phyloP scores from a whole-genome alignment of 2,797 vertebrate genomes.

The Intellagama lesueurii region DNA sequence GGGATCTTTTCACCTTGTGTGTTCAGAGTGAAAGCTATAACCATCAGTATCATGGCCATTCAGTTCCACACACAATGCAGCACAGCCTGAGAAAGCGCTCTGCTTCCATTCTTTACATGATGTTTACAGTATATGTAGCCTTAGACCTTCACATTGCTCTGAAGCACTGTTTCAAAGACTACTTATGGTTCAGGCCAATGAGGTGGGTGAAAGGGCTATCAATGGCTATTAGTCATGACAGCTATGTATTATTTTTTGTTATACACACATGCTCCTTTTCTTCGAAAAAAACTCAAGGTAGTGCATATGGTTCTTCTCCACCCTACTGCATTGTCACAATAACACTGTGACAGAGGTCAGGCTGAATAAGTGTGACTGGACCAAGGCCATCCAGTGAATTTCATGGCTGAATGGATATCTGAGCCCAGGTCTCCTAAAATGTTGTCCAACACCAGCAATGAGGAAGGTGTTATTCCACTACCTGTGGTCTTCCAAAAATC shows the following conservation, averaged over 20 bases:
- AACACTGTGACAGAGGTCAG: no score
- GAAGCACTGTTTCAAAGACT: background rate
- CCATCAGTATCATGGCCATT: background rate
- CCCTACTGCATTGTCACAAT: no score
- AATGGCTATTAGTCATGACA: background rate
- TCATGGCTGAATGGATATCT: no score
- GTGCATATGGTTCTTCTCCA: background rate
- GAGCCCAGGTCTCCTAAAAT: background rate
- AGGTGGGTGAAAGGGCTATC: background rate
- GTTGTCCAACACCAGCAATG: background rate
- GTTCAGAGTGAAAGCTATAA: background rate
- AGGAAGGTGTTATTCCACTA: background rate
- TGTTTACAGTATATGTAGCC: background rate
- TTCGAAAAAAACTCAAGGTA: background rate
- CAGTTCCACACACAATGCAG: background rate
- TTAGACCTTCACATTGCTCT: background rate
- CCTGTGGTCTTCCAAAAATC: background rate
- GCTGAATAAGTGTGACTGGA: no score
- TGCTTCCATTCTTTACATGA: background rate
- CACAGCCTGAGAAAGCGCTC: background rate
- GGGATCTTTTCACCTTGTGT: background rate
- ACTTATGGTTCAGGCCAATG: background rate
- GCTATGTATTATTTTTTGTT: background rate
- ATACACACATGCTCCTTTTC: no score
- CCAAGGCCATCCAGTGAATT: no score